These are phyloP conservation scores for Tautogolabrus adspersus DNA, from an alignment of 2,113 vertebrate species.

Conservation along the genomic window DNA sequence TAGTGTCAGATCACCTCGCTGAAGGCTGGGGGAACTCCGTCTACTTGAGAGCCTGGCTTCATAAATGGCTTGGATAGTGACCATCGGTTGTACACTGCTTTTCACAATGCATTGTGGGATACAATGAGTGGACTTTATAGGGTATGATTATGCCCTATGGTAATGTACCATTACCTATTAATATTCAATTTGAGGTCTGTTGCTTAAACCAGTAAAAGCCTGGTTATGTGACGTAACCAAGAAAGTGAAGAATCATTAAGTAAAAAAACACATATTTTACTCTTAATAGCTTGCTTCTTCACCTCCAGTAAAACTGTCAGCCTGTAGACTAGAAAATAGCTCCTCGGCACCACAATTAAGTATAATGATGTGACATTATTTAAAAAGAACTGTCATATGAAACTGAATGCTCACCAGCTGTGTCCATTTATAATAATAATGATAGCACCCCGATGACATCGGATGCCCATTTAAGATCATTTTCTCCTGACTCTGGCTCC, in stretches of 20 bases:
- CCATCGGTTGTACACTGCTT: too few relatives aligned
- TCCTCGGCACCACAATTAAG: constrained; percentile 13
- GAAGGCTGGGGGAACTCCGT: too few relatives aligned
- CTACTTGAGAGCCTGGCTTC: too few relatives aligned
- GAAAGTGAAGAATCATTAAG: background rate
- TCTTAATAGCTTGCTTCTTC: background rate
- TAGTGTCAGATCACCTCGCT: too few relatives aligned
- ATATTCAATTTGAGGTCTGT: background rate
- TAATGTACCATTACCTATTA: background rate
- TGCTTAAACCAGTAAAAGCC: background rate
- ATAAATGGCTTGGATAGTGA: too few relatives aligned
- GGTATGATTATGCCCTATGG: too few relatives aligned
- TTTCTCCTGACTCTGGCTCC: constrained; percentile 2
- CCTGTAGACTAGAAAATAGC: background rate
- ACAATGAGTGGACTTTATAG: too few relatives aligned
- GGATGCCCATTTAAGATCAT: constrained; percentile 19
- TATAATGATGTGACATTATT: constrained; percentile 37
- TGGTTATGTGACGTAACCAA: background rate
- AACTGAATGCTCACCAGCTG: background rate
- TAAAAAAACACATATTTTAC: background rate
- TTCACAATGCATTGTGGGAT: too few relatives aligned
- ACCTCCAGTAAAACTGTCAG: background rate
- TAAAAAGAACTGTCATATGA: constrained; percentile 12
- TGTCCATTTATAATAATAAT: constrained; percentile 36
- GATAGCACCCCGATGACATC: constrained; percentile 25